Base-by-base conservation (phyloP, 2,797 vertebrate species). In the Schizopygopsis malacanthus region DNA sequence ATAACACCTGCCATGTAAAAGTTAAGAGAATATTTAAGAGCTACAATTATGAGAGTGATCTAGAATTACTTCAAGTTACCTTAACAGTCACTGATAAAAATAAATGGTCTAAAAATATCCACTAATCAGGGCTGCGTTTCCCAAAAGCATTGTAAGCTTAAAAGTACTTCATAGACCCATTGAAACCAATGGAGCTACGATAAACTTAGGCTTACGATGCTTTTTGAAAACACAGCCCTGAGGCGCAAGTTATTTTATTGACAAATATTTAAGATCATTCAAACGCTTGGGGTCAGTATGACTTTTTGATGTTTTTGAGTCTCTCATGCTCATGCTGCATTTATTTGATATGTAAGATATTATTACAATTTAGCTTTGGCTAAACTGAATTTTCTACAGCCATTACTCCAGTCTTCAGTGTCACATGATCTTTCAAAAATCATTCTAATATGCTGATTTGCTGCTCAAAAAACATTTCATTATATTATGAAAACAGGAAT, bases 11-110 rank as follows among this genome's bases (percentile, higher is more conserved):
- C 33, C 6, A 13, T 47, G 16, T 37, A 54, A 37, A 76, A 13
- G 16, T 52, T 33, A 33, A 75, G 3, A 39, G 41, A 70, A 13
- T 67, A 25, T 71, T 67, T 83, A 82, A 56, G 22, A 81, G 41
- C 79, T 50, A 37, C 33, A 85, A 10, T 37, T 70, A 67, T 33
- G 22, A 20, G 2, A 39, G 15, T 65, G 15, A 61, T 16, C 39
- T 20, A 28, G 11, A 41, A 41, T 77, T 10, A 33, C 6, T 33
- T 67, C 13, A 12, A 43, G 20, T 70, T 22, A 20, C 20, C 6
- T 39, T 39, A 13, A 28, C 13, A n/a, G 28, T n/a, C 33, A 41
- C 20, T n/a, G 20, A 59, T 78, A 2, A 41, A 59, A 7, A n/a
- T 39, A 65, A 52, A 33, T 16, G 16, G 15, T 75, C 2, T 41